phyloP scores from a whole-genome alignment of 2,888 invertebrate species.

The Sinohyriopsis cumingii region DNA sequence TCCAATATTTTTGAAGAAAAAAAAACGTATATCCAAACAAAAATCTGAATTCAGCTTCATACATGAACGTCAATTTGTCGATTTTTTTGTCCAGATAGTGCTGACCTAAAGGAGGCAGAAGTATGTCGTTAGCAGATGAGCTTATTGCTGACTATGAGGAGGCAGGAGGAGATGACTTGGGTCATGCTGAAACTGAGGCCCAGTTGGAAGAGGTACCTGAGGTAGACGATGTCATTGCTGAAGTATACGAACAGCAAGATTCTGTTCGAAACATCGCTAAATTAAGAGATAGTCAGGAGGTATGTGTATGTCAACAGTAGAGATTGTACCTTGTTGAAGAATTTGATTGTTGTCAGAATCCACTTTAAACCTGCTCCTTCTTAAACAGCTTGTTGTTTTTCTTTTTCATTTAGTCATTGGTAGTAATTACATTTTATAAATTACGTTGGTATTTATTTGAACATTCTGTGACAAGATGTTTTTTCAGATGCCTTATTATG shows the following conservation, averaged over 20 bases:
- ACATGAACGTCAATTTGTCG: too few species aligned
- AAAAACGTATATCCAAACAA: too few species aligned
- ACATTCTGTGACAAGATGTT: too few species aligned
- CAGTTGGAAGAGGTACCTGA: slow-evolving; percentile 86
- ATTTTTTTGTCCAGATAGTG: too few species aligned
- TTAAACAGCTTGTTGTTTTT: too few species aligned
- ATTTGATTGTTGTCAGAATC: background rate
- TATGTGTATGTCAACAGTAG: slow-evolving; percentile 66
- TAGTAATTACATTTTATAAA: too few species aligned
- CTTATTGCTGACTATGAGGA: slow-evolving; percentile 97
- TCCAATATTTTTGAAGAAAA: too few species aligned
- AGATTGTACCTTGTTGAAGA: background rate
- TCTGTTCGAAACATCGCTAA: slow-evolving; percentile 92
- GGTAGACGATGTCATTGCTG: slow-evolving; percentile 64
- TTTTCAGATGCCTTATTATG: too few species aligned
- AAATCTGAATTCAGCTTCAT: too few species aligned
- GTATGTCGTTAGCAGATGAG: slow-evolving; percentile 99
- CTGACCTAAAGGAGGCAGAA: background rate
- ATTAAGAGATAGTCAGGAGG: slow-evolving; percentile 85
- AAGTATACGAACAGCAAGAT: slow-evolving; percentile 39
- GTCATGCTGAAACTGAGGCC: slow-evolving; percentile 48
- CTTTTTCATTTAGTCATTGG: too few species aligned
- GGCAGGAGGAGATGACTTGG: slow-evolving; percentile 72
- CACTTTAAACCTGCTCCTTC: background rate
- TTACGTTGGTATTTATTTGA: too few species aligned